Base-by-base conservation (phyloP, 1,140 invertebrate genomes). In the Homarus americanus region DNA sequence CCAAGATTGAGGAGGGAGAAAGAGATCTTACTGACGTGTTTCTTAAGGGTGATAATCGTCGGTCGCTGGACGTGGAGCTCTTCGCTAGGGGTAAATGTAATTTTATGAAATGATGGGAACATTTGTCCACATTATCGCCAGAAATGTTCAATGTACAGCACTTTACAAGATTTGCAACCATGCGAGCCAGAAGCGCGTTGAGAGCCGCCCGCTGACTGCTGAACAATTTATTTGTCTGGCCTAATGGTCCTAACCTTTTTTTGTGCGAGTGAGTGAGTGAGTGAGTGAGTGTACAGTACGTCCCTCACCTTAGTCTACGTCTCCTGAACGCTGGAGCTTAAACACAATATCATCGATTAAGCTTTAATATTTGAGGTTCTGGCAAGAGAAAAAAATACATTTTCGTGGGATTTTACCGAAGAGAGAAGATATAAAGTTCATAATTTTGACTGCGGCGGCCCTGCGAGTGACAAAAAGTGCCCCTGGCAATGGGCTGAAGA, bases 381-480 rank as follows among this genome's bases (percentile, higher is more conserved):
- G 5, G 7, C 5, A 28, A 28, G n/a, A 7, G n/a, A 9, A 20
- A 24, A 9, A 69, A 69, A 69, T 28, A 32, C 63, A 69, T 28
- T 69, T 69, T 32, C 24, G 63, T 24, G 3, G n/a, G n/a, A 69
- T 69, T 82, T 82, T 36, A 38, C 38, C 66, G 41, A 1, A 82
- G 36, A 36, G 40, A 41, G 38, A 36, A 49, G 41, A 44, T 40
- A 84, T 69, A 28, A 32, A 12, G 78, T 82, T 82, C 79, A 82
- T 82, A 82, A 82, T 82, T 82, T 15, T 36, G 41, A 20, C 49
- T 17, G 79, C 32, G 4, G 49, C n/a, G 28, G 49, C 36, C 20
- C 82, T 84, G 82, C 32, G 28, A 41, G n/a, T 84, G 82, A 75
- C 82, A 73, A 84, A 75, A 75, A 72, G 69, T 73, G 63, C 28